Evolutionary conservation across 1,140 invertebrate species (phyloP).

Genomic region (Calliphora vicina): DNA sequence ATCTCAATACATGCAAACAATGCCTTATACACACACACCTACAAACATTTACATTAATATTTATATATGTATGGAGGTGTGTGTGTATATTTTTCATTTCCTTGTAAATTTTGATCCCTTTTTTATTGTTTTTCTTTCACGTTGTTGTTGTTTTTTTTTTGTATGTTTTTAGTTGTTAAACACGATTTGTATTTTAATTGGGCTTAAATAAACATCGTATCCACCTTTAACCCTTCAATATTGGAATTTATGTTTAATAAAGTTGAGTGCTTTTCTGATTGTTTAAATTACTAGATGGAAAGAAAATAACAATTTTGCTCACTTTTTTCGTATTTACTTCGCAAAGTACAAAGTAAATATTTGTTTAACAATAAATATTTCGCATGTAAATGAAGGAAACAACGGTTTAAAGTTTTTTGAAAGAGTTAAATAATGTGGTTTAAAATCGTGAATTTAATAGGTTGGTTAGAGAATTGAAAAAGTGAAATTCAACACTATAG

Average conservation of each 20-base stretch:
- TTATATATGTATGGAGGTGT: background rate
- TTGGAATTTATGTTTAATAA: slow-evolving; percentile 3
- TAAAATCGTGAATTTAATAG: background rate
- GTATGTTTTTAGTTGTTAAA: background rate
- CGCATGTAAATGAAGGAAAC: background rate
- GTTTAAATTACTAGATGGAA: background rate
- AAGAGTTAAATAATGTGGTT: background rate
- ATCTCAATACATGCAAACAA: background rate
- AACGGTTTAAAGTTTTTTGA: background rate
- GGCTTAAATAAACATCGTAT: background rate
- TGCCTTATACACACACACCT: background rate
- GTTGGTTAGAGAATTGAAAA: too few relatives aligned
- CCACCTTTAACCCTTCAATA: background rate
- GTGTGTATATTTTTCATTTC: background rate
- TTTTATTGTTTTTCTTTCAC: slow-evolving; percentile 17
- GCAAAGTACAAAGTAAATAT: background rate
- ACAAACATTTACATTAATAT: background rate
- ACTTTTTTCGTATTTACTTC: background rate
- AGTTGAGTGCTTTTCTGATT: slow-evolving; percentile 6
- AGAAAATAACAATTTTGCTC: background rate
- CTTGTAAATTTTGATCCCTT: background rate
- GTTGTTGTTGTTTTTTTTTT: too few relatives aligned
- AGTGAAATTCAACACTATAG: too few relatives aligned
- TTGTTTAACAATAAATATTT: background rate
- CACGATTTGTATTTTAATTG: slow-evolving; percentile 14